Evolutionary conservation across 2,113 vertebrate species (phyloP).

Genomic region (Rhagologus leucostigma): DNA sequence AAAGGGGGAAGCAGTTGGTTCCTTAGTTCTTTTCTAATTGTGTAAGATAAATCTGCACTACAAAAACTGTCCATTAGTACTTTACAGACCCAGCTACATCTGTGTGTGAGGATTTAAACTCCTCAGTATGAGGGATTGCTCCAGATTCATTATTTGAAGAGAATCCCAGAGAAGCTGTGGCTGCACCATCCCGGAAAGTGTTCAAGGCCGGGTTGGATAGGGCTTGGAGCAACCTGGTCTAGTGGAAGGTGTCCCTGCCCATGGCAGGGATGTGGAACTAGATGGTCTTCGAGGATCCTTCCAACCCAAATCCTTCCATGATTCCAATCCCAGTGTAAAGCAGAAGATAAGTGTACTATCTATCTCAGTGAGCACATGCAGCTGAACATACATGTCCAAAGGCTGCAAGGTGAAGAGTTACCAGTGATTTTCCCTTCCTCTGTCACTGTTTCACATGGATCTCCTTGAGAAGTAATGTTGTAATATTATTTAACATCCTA

Average conservation of each 20-base stretch:
- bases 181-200: not conserved
- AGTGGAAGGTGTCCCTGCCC: not conserved
- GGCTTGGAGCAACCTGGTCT: not conserved
- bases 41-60: accelerated
- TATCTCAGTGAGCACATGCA: not conserved
- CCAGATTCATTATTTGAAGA: not conserved
- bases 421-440: not conserved
- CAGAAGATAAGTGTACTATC: accelerated
- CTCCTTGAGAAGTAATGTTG: not conserved
- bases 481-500: not conserved
- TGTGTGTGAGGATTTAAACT: not conserved
- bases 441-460: not conserved
- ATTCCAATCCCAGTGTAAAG: not conserved
- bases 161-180: not conserved
- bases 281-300: not conserved
- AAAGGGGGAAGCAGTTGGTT: not conserved
- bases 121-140: not conserved
- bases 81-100: not conserved
- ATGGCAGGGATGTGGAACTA: not conserved
- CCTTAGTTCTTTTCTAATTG: not conserved
- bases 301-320: not conserved
- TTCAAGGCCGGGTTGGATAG: accelerated
- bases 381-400: not conserved
- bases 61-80: not conserved
- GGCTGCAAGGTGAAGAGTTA: not conserved